Percentiles rank a stretch among this genome's conserved stretches.
Evolutionary conservation across 2,888 invertebrate genomes (phyloP).

Genomic region (Salpingus planirostris): DNA sequence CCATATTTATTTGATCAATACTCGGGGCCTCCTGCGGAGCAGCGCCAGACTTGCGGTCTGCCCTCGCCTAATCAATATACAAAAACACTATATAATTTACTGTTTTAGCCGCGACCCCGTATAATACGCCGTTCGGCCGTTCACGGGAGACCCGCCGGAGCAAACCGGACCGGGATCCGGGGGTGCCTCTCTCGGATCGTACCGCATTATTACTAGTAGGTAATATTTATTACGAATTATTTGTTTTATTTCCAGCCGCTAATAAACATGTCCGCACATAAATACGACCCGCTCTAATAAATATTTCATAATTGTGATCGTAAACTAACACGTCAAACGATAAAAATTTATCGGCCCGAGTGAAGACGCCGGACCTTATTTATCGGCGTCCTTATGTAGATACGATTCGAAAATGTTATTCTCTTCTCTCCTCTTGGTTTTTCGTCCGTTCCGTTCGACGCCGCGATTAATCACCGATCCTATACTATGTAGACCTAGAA

Average conservation of each 20-base stretch:
- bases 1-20: constrained; percentile 43
- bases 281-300: constrained; percentile 38
- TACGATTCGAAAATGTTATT: no score
- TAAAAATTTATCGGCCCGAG: constrained; percentile 27
- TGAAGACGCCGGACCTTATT: constrained; percentile 5
- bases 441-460: background rate
- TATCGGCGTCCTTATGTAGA: background rate
- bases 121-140: no score
- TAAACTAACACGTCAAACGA: constrained; percentile 32
- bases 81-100: constrained; percentile 40
- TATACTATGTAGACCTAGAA: no score
- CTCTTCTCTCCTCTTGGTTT: background rate
- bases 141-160: no score
- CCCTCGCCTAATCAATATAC: constrained; percentile 40
- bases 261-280: constrained; percentile 41
- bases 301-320: constrained; percentile 39
- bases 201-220: constrained; percentile 32
- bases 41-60: constrained; percentile 39
- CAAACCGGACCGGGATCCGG: no score
- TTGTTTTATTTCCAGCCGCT: constrained; percentile 40
- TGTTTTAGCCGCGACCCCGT: constrained; percentile 33
- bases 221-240: constrained; percentile 37
- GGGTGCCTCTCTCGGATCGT: no score
- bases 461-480: background rate
- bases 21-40: constrained; percentile 38